Base-by-base conservation (phyloP, 2,113 vertebrate species). In the Oncorhynchus masou region DNA sequence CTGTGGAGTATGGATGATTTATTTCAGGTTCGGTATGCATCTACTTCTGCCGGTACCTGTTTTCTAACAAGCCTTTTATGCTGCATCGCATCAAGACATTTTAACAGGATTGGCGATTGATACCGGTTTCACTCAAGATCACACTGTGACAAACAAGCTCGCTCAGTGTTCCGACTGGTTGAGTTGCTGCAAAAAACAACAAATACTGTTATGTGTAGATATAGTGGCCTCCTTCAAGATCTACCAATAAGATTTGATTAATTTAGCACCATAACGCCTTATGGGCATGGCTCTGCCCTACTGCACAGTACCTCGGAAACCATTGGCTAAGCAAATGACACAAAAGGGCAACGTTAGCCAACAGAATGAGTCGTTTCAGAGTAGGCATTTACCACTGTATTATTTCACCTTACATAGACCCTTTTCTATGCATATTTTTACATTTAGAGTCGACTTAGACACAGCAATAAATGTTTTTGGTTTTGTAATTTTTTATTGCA, bases 231-330 rank as follows among this genome's bases (percentile, higher is more conserved):
- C 83, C 85, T 90, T 71, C 87, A 60, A 71, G 81, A 85, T 9
- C 19, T 82, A 73, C 78, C 71, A 45, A 71, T 15, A 19, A 51
- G 83, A 83, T 85, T 85, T 81, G 3, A 83, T 83, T 76, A 77
- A 0, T 84, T 90, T 75, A 81, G 81, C 93, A 93, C 93, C 92
- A 77, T 2, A 1, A 93, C 86, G 95, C 95, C 96, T 95, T 95
- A 95, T 0, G 4, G 88, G 92, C 89, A 82, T 86, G 85, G 72
- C 51, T 31, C 12, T 0, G 22, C 86, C 92, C 89, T 83, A 92
- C 91, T 67, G 77, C 79, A 71, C 72, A 77, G 91, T 83, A 90
- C 92, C 93, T 94, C 84, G 1, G 75, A 83, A 79, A 84, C 74
- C 5, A 16, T 20, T 19, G 16, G 12, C 49, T 2, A 74, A 80